Conservation (phyloP, 1,140 invertebrate genomes). For the Homarus americanus region DNA sequence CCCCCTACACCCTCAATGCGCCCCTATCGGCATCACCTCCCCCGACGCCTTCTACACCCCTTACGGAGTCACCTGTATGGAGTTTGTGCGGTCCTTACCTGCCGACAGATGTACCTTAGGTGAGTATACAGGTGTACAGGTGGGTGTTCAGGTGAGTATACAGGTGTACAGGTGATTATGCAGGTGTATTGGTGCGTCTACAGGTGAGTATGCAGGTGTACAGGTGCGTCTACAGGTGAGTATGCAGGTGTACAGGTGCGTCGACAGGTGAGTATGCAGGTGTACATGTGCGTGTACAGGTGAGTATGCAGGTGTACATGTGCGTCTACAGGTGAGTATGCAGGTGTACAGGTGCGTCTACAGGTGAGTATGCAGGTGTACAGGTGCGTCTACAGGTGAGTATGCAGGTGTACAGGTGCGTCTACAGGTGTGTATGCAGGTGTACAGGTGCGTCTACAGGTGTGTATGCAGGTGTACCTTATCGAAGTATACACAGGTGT, state of each 20-base stretch:
- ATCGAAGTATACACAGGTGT: too few species aligned
- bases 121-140: slow-evolving; percentile 7
- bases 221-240: too few species aligned
- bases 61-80: slow-evolving; percentile 82
- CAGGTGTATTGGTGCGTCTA: too few species aligned
- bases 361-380: neutral
- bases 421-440: neutral
- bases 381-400: neutral
- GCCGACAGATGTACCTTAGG: slow-evolving; percentile 77
- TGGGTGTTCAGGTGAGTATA: too few species aligned
- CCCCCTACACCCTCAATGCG: slow-evolving; percentile 85
- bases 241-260: neutral
- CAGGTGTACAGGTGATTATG: too few species aligned
- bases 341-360: neutral
- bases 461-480: too few species aligned
- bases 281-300: neutral
- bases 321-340: neutral
- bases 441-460: neutral
- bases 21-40: slow-evolving; percentile 86
- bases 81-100: slow-evolving; percentile 86
- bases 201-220: too few species aligned
- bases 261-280: neutral
- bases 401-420: neutral
- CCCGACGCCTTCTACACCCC: slow-evolving; percentile 85
- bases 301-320: neutral